A percentile compares a stretch with the other conserved stretches of the same genome.
These are phyloP conservation scores for Scaptomyza polygonia DNA, from an alignment of 2,888 invertebrate species.

Conservation along the genomic window DNA sequence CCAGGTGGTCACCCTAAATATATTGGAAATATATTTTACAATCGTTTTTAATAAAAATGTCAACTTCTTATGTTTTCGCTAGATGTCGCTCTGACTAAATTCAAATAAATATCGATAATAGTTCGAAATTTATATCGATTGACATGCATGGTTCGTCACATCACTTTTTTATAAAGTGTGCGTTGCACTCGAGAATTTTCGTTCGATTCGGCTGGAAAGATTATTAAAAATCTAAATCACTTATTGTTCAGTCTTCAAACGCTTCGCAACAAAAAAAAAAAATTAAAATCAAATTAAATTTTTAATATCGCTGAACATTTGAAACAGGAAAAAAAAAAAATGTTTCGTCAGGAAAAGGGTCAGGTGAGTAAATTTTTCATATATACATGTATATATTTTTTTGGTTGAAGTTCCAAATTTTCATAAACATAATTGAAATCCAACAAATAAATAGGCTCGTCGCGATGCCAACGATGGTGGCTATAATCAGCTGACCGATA, in stretches of 20 bases:
- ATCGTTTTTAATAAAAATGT: neutral
- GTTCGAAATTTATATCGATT: neutral
- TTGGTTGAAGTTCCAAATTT: neutral
- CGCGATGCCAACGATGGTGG: neutral
- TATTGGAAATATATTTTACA: neutral
- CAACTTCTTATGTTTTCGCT: neutral
- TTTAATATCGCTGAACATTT: too few relatives aligned
- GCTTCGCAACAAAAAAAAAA: neutral
- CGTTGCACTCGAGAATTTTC: neutral
- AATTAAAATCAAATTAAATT: neutral
- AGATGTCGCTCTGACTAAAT: neutral
- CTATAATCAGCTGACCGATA: neutral
- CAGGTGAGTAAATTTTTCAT: neutral
- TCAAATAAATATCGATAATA: neutral
- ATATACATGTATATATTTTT: neutral
- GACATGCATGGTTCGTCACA: neutral
- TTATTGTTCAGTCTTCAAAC: neutral
- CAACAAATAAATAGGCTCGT: neutral
- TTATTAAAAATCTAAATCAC: neutral
- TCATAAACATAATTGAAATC: neutral
- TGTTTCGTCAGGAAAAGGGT: neutral
- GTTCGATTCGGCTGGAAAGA: neutral
- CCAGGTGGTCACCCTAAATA: too few relatives aligned
- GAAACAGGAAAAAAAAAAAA: neutral
- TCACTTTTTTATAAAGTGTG: slow-evolving; percentile 5